phyloP scores from a whole-genome alignment of 2,797 vertebrate genomes.

The Bucorvus abyssinicus region DNA sequence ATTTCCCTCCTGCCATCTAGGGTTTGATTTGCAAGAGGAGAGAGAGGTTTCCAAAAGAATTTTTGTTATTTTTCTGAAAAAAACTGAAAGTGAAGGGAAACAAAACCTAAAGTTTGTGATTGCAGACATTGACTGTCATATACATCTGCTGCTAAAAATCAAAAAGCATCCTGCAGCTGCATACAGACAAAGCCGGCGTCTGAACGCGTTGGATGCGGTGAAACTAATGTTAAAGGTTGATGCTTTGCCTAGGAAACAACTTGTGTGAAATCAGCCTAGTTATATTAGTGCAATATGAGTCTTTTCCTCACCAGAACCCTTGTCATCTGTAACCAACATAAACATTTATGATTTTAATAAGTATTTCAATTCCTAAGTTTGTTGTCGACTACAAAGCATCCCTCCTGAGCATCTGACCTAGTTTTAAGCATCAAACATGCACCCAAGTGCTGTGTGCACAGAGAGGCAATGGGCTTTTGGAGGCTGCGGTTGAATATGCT shows the following conservation, averaged over 20 bases:
- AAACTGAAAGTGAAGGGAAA: background rate
- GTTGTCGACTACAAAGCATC: conserved; percentile 2
- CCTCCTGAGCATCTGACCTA: conserved; percentile 62
- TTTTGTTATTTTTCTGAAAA: background rate
- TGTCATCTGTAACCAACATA: background rate
- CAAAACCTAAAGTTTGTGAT: background rate
- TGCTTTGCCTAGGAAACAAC: background rate
- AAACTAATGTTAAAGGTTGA: background rate
- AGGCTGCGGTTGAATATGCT: background rate
- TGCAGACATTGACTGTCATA: background rate
- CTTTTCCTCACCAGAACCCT: background rate
- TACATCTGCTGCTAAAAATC: background rate
- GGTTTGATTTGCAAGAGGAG: background rate
- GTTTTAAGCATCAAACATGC: background rate
- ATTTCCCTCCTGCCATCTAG: background rate
- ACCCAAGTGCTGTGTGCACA: background rate
- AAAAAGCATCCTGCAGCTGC: background rate
- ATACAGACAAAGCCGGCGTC: background rate
- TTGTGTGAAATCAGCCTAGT: background rate
- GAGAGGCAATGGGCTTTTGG: background rate
- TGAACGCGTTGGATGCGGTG: background rate
- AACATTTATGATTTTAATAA: background rate
- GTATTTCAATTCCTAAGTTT: background rate
- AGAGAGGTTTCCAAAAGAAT: background rate
- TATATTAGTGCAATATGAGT: background rate